Evolutionary conservation across 1,140 invertebrate species (phyloP).

Genomic region (Heliconius melpomene): DNA sequence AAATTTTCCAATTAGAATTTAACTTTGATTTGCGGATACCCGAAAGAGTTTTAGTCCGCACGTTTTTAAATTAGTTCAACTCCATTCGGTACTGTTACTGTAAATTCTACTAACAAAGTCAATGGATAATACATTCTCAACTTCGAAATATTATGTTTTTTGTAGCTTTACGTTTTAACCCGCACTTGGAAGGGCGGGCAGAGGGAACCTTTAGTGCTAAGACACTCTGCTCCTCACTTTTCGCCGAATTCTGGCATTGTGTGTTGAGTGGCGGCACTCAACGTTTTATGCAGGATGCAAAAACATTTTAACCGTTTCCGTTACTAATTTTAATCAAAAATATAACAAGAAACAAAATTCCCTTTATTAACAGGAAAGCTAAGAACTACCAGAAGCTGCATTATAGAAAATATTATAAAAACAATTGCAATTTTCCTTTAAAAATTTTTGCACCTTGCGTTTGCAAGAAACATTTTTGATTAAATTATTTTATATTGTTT

Average conservation of each 20-base stretch:
- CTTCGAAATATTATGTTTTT: too few relatives aligned
- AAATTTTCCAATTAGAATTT: constrained; percentile 19
- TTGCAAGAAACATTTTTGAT: background rate
- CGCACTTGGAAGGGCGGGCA: too few relatives aligned
- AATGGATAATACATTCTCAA: background rate
- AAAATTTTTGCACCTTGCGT: background rate
- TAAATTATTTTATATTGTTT: background rate
- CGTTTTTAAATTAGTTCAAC: constrained; percentile 13
- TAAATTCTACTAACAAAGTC: background rate
- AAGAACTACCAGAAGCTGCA: background rate
- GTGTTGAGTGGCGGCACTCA: too few relatives aligned
- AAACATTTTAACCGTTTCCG: too few relatives aligned
- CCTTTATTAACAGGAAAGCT: background rate
- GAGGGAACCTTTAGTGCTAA: too few relatives aligned
- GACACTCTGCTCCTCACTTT: too few relatives aligned
- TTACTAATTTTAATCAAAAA: background rate
- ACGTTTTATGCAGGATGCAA: too few relatives aligned
- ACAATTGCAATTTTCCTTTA: background rate
- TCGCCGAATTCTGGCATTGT: too few relatives aligned
- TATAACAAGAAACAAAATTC: background rate
- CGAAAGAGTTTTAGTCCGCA: background rate
- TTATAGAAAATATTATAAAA: background rate
- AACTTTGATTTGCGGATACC: constrained; percentile 14
- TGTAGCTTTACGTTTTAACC: too few relatives aligned
- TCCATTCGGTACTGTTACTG: constrained; percentile 2